phyloP scores from a whole-genome alignment of 2,888 invertebrate species.

The Nephrotoma guestfalica region DNA sequence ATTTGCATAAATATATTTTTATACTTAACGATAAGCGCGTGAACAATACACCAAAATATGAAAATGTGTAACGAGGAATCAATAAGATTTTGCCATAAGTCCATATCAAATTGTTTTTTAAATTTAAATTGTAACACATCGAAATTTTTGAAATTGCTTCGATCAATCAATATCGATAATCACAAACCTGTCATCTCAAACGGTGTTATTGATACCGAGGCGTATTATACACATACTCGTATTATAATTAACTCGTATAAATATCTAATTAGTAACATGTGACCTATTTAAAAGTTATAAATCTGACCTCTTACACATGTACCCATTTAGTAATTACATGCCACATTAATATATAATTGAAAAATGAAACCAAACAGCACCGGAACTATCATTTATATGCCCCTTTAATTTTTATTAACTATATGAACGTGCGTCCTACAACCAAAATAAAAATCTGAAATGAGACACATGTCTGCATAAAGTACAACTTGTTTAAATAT shows the following conservation, averaged over 20 bases:
- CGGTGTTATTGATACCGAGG: not conserved
- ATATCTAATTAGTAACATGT: not conserved
- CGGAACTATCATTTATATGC: not conserved
- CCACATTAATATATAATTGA: not conserved
- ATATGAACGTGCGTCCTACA: slow-evolving; percentile 8
- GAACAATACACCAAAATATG: not conserved
- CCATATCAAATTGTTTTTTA: not conserved
- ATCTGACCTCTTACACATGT: not conserved
- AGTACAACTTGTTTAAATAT: not conserved
- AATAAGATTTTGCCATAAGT: not conserved
- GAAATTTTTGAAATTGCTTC: not conserved
- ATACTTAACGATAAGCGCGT: not conserved
- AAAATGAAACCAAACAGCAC: not conserved
- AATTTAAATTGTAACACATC: not conserved
- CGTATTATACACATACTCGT: not conserved
- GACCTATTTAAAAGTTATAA: not conserved
- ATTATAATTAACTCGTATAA: no score
- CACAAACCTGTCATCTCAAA: not conserved
- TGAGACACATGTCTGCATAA: not conserved
- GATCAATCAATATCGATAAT: not conserved
- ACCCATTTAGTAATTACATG: not conserved
- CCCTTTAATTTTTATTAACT: slow-evolving; percentile 8
- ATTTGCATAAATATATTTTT: not conserved
- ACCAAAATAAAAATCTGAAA: not conserved
- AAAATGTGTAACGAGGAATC: not conserved